Evolutionary conservation across 2,797 vertebrate species (phyloP).

Genomic region (Sphenodon punctatus): DNA sequence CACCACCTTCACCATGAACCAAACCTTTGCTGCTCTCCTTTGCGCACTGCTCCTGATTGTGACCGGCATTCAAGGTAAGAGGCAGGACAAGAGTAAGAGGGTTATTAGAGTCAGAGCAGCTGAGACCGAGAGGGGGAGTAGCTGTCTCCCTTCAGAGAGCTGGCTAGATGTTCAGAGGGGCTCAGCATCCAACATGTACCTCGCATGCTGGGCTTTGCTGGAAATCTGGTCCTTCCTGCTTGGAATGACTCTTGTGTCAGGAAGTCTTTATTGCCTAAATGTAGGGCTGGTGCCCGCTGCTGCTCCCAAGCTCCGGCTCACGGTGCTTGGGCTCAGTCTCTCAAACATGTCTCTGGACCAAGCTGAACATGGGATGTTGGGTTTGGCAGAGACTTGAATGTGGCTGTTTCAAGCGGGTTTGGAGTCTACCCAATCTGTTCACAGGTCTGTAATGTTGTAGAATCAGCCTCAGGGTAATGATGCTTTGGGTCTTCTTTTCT

Average conservation of each 20-base stretch:
- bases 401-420: neutral
- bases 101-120: neutral
- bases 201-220: neutral
- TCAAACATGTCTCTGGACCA: neutral
- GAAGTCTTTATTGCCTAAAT: rapidly evolving
- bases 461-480: neutral
- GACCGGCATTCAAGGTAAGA: conserved; percentile 50
- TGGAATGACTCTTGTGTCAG: neutral
- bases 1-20: conserved; percentile 38
- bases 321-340: neutral
- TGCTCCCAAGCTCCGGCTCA: neutral
- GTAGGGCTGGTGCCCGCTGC: neutral
- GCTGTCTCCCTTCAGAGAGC: neutral
- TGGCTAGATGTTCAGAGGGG: neutral
- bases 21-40: neutral
- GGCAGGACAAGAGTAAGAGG: neutral
- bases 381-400: neutral
- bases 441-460: neutral
- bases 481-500: neutral
- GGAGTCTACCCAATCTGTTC: neutral
- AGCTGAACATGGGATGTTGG: neutral
- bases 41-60: conserved; percentile 33
- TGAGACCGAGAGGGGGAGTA: neutral
- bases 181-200: neutral
- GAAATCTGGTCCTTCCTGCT: neutral